phyloP scores from a whole-genome alignment of 2,888 invertebrate species.

The Fabriciana adippe region DNA sequence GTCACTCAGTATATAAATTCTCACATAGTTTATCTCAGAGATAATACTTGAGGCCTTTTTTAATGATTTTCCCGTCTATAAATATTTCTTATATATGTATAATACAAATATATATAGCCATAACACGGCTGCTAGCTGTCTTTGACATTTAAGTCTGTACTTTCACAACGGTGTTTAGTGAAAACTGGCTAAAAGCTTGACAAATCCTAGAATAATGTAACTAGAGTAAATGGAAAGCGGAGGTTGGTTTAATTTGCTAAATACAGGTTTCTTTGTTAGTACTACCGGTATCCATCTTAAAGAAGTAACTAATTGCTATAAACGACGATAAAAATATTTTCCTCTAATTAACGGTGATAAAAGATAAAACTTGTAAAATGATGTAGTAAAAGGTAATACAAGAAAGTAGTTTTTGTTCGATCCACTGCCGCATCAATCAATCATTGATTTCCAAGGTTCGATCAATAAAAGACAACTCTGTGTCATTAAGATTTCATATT shows the following conservation, averaged over 20 bases:
- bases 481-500: background rate
- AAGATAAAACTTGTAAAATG: background rate
- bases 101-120: background rate
- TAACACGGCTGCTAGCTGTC: background rate
- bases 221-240: conserved; percentile 2
- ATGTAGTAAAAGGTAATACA: background rate
- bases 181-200: conserved; percentile 5
- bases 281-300: too few species aligned
- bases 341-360: too few species aligned
- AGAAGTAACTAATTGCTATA: too few species aligned
- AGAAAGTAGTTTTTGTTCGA: conserved; percentile 6
- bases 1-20: too few species aligned
- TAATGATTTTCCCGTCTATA: background rate
- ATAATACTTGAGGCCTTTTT: too few species aligned
- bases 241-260: too few species aligned
- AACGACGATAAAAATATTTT: too few species aligned
- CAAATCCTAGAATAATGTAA: conserved; percentile 12
- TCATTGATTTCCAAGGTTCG: conserved; percentile 16
- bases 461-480: conserved; percentile 2
- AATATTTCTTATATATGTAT: background rate
- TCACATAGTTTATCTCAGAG: too few species aligned
- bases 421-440: conserved; percentile 2
- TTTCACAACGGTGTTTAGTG: conserved; percentile 18
- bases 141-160: conserved; percentile 14
- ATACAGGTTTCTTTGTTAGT: too few species aligned